Percentiles rank a stretch among this genome's conserved stretches.
phyloP scores from a whole-genome alignment of 1,140 invertebrate species.

The Eueides isabella region DNA sequence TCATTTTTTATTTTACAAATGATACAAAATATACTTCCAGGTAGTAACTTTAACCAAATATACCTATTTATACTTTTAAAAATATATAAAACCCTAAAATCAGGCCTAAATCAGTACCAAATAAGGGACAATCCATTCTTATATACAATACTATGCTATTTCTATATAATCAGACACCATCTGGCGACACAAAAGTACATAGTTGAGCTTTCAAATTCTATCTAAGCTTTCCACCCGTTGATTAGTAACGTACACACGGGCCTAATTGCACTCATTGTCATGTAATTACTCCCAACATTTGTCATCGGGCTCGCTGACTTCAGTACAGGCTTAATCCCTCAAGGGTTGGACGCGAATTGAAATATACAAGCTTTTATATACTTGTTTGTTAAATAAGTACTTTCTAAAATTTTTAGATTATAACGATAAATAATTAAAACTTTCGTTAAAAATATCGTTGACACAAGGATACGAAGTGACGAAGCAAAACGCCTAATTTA shows the following conservation, averaged over 20 bases:
- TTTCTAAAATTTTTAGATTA: no score
- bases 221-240: conserved; percentile 49
- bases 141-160: neutral
- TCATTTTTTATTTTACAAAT: no score
- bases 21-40: no score
- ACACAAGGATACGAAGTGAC: no score
- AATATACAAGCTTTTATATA: conserved; percentile 13
- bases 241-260: conserved; percentile 56
- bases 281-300: conserved; percentile 74
- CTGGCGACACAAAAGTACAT: conserved; percentile 16
- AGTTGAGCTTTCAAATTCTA: conserved; percentile 34
- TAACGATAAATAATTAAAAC: no score
- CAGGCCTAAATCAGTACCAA: neutral
- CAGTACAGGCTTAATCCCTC: conserved; percentile 22
- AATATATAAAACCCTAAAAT: no score
- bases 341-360: conserved; percentile 9
- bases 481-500: no score
- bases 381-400: neutral
- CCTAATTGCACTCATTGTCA: conserved; percentile 78
- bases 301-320: conserved; percentile 46
- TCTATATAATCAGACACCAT: neutral
- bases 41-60: no score
- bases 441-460: no score
- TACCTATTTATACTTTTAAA: no score
- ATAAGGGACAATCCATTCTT: neutral